phyloP scores from a whole-genome alignment of 2,797 vertebrate species.

The Sebastes alutus region DNA sequence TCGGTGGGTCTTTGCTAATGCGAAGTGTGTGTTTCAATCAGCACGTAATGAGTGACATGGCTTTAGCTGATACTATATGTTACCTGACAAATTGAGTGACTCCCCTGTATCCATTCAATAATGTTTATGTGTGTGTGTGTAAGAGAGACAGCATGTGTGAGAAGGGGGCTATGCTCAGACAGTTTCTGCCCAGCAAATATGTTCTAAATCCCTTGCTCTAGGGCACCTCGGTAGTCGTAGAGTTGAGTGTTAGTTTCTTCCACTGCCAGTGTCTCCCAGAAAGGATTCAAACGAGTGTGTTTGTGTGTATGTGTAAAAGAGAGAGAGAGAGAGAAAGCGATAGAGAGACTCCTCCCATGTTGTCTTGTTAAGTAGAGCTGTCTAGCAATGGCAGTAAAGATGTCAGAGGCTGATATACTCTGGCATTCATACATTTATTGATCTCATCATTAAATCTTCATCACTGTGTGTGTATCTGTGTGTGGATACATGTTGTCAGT shows the following conservation, averaged over 20 bases:
- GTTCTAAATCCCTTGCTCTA: constrained; percentile 18
- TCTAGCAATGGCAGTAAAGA: constrained; percentile 74
- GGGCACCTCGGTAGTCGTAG: background rate
- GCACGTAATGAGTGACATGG: background rate
- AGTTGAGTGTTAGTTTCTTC: constrained; percentile 3
- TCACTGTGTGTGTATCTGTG: constrained; percentile 63
- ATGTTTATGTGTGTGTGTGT: background rate
- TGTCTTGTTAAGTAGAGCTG: constrained; percentile 71
- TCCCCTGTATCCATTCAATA: background rate
- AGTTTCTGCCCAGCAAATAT: background rate
- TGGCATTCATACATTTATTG: constrained; percentile 86
- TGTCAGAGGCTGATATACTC: constrained; percentile 79
- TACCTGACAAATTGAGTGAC: background rate
- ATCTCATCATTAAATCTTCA: constrained; percentile 87
- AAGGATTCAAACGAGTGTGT: constrained; percentile 3
- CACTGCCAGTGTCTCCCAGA: background rate
- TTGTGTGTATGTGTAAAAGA: background rate
- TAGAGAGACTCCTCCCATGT: constrained; percentile 32
- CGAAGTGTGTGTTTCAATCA: background rate
- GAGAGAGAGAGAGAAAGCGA: background rate
- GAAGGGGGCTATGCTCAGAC: background rate
- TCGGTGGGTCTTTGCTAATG: background rate
- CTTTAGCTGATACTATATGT: background rate
- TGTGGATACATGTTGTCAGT: constrained; percentile 20
- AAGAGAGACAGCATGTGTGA: background rate